Base-by-base conservation (phyloP, 2,797 vertebrate species). In the Chloroceryle inda region DNA sequence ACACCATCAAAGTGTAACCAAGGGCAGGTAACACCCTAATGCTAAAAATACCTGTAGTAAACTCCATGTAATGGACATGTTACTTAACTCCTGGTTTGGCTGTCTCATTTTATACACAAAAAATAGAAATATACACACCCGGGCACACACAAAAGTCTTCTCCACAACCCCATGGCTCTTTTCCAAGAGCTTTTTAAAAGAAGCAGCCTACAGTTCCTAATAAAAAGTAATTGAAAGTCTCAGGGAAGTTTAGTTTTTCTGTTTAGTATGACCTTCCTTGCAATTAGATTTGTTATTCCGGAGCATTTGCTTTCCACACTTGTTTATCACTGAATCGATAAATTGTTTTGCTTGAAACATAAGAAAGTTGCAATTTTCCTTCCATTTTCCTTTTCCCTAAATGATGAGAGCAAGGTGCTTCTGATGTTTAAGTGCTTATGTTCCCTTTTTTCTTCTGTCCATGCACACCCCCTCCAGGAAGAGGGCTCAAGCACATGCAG, bases 211-310 rank as follows among this genome's bases (percentile, higher is more conserved):
- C 91, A 92, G 89, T 88, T 62, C 29, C 89, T 94, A 96, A 97
- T 91, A 91, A 97, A 97, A 93, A 93, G 63, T 81, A 96, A 97
- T 85, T 91, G 84, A 80, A 94, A 93, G 90, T 71, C 63, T 97
- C 81, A 63, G 90, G 37, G 92, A 96, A 96, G 85, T 35, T 45
- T 33, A 11, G 84, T 80, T 20, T 61, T 78, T 19, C 10, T 94
- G 93, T 96, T 96, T 90, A 92, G 83, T 13, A 78, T 42, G 66
- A 85, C 72, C 62, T 83, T 92, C 50, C 49, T 68, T 53, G 31
- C 33, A 53, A 53, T 80, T 59, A 67, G 19, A 66, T 86, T 95
- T 92, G 92, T 93, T 96, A 85, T 73, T 94, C 81, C 88, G 92
- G 88, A 92, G 49, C 52, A 74, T 81, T 47, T 62, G 88, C 84